These are phyloP conservation scores for Cantharis nigra DNA, from an alignment of 2,888 invertebrate species.

Conservation along the genomic window DNA sequence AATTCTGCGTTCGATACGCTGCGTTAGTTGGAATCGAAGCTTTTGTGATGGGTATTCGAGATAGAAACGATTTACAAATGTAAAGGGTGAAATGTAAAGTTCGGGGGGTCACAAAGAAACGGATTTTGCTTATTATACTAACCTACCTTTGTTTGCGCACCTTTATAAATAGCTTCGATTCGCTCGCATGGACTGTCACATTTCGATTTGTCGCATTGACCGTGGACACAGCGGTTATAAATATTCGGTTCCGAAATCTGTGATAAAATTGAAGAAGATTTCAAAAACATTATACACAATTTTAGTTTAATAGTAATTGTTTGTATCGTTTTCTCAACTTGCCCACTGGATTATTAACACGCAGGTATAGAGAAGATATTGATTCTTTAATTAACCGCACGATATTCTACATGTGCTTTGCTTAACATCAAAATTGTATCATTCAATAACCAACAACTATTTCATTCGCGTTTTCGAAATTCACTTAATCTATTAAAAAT, in stretches of 20 bases:
- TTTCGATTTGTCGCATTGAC: conserved; percentile 33
- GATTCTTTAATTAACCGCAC: conserved; percentile 26
- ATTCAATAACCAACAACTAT: not conserved
- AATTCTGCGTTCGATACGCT: not conserved
- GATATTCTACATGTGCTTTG: conserved; percentile 20
- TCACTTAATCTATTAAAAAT: not conserved
- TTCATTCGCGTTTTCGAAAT: not conserved
- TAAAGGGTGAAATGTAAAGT: not conserved
- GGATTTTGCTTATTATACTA: conserved; percentile 29
- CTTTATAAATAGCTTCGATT: conserved; percentile 36
- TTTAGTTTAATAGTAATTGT: not conserved
- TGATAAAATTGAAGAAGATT: conserved; percentile 20
- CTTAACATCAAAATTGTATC: not conserved
- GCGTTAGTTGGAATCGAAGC: not conserved
- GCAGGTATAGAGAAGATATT: conserved; percentile 22
- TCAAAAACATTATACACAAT: conserved; percentile 1
- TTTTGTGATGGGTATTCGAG: not conserved
- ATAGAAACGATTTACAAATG: not conserved
- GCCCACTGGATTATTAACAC: conserved; percentile 16
- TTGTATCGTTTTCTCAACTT: not conserved
- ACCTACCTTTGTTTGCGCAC: conserved; percentile 38
- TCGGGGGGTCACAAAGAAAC: conserved; percentile 1
- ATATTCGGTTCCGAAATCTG: conserved; percentile 23
- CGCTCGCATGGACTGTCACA: conserved; percentile 31
- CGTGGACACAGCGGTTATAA: conserved; percentile 29